Percentiles rank a stretch among this genome's conserved stretches.
These are phyloP conservation scores for Syngnathus rostellatus DNA, from an alignment of 2,797 vertebrate species.

Conservation along the genomic window DNA sequence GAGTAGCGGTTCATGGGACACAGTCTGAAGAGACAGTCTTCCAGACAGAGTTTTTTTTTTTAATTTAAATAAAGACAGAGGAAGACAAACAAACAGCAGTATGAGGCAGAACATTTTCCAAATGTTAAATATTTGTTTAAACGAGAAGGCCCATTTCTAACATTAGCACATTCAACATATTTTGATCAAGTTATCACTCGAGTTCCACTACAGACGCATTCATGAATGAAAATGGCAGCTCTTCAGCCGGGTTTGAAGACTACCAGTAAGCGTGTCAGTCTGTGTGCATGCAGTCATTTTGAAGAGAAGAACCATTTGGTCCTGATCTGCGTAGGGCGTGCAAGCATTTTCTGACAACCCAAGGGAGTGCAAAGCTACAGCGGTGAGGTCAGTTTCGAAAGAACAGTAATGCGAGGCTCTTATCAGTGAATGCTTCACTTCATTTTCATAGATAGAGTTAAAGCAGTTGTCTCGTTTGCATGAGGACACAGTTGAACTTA, in stretches of 20 bases:
- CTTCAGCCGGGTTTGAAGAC: conserved; percentile 12
- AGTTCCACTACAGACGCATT: conserved; percentile 36
- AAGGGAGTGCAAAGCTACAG: not conserved
- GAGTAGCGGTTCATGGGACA: conserved; percentile 99
- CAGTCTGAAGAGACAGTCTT: conserved; percentile 95
- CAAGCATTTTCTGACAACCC: not conserved
- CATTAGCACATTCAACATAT: no score
- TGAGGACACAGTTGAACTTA: conserved; percentile 18
- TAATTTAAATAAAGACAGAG: not conserved
- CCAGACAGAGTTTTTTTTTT: not conserved
- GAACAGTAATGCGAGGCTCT: conserved; percentile 16
- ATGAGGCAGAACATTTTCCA: not conserved
- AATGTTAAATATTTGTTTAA: not conserved
- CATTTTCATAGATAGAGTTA: conserved; percentile 53
- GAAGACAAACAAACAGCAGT: not conserved
- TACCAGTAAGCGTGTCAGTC: not conserved
- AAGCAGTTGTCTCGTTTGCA: conserved; percentile 48
- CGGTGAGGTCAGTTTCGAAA: not conserved
- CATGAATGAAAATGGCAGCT: conserved; percentile 33
- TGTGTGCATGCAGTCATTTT: not conserved
- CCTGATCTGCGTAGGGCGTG: not conserved
- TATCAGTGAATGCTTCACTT: conserved; percentile 23
- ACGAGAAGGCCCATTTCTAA: not conserved
- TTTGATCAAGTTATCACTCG: not conserved
- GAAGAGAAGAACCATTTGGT: conserved; percentile 6